Evolutionary conservation across 23 tunicate genomes (phyloP), one percentile per base, ranked within the genome.

Genomic region (Pegea sp.): DNA sequence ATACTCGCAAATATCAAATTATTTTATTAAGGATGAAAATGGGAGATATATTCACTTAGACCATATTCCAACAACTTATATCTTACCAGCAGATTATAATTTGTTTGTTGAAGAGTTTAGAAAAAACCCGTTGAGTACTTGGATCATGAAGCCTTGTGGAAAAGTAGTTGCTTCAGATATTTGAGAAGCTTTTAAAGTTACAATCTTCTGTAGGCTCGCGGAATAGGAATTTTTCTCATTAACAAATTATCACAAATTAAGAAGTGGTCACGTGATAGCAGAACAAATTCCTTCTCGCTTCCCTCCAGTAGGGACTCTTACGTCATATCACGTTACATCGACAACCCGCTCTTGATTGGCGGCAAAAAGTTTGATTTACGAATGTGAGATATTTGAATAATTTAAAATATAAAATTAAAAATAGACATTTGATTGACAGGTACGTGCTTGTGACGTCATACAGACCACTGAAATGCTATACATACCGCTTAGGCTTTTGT

Each of bases 141-240:
- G 99, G 99, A 90, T 90, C 22, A 90, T 90, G 99, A 90, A 90
- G 49, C 99, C 99, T 1, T 90, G 99, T 67, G 99, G 99, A 28
- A 90, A 90, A 49, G 99, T 81, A 31, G 18, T 21, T 38, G 16
- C 11, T 38, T 16, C 11, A 16, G 46, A 11, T 38, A 8, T 38
- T 38, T 38, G n/a, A n/a, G n/a, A n/a, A 8, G 46, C 16, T 38
- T 38, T 38, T 11, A 38, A 8, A 38, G 46, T 8, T 11, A 38
- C 46, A 38, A 11, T 38, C 46, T 38, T 25, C 44, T 68, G 58
- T 55, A 84, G 95, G 95, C 95, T 24, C 66, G 99, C 1, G 99
- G 99, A 11, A 91, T 91, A 56, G 99, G 99, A 0, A 91, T 91
- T 44, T 91, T 91, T 58, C 68, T 91, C 29, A 91, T 91, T 56